These are phyloP conservation scores for Drosophila peninsularis DNA, from an alignment of 2,888 invertebrate species.

Conservation along the genomic window DNA sequence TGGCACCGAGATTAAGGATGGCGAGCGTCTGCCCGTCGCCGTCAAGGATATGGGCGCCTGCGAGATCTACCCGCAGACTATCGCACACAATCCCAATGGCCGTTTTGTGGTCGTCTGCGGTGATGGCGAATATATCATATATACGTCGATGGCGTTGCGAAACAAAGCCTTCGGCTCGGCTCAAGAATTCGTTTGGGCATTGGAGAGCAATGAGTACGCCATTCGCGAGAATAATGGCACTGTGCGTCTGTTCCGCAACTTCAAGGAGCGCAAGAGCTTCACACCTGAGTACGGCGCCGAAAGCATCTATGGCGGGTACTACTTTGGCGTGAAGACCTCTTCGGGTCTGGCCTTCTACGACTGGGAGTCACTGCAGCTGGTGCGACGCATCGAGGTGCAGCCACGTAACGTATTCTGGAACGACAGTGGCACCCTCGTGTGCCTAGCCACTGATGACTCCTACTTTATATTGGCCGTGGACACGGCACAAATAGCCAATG, in stretches of 20 bases:
- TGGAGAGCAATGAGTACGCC: constrained; percentile 97
- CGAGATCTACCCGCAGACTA: constrained; percentile 99
- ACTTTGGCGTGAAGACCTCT: constrained; percentile 96
- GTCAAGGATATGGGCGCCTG: constrained; percentile 99
- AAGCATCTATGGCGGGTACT: constrained; percentile 96
- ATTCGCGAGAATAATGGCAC: constrained; percentile 95
- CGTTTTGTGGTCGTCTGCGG: constrained; percentile 97
- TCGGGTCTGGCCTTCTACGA: constrained; percentile 98
- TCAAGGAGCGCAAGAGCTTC: constrained; percentile 97
- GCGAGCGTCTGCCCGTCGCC: constrained; percentile 95
- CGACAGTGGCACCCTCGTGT: constrained; percentile 96
- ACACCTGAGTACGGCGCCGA: constrained; percentile 99
- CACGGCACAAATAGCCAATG: constrained; percentile 91
- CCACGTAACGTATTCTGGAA: constrained; percentile 98
- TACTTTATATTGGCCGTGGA: constrained; percentile 97
- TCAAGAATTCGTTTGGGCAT: constrained; percentile 99
- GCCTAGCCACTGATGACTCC: constrained; percentile 96
- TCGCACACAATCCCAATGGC: constrained; percentile 99
- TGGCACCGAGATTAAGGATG: constrained; percentile 92
- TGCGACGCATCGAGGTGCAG: constrained; percentile 98
- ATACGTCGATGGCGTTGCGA: constrained; percentile 99
- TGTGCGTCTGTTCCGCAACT: constrained; percentile 98
- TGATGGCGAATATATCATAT: constrained; percentile 99
- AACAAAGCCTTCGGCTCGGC: constrained; percentile 99
- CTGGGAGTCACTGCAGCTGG: constrained; percentile 96